These are phyloP conservation scores for Pandion haliaetus DNA, from an alignment of 2,113 vertebrate species.

Conservation along the genomic window DNA sequence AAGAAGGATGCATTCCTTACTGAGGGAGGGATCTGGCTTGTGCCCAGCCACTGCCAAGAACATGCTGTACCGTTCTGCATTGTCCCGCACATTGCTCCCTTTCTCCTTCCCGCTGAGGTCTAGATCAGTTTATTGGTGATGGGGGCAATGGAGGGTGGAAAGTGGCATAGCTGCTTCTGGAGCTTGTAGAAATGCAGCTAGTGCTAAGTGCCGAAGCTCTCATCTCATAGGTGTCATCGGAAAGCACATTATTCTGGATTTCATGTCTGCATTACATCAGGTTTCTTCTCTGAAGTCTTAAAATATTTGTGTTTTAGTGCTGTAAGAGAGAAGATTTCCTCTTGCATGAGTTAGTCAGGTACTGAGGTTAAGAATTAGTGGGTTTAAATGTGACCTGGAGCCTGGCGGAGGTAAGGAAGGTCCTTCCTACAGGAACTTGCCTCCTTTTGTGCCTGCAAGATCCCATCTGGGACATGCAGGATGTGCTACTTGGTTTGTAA, in stretches of 20 bases:
- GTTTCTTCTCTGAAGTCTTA: not conserved
- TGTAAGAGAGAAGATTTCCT: not conserved
- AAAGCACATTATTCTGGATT: not conserved
- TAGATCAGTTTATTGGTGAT: not conserved
- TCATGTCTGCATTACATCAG: rapidly evolving
- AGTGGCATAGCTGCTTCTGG: not conserved
- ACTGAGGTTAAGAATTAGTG: not conserved
- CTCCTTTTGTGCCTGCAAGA: not conserved
- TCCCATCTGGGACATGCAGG: not conserved
- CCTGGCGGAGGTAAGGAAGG: not conserved
- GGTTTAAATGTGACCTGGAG: not conserved
- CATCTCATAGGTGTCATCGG: not conserved
- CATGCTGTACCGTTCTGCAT: not conserved
- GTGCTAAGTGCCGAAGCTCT: not conserved
- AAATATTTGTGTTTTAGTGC: not conserved
- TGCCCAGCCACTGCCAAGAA: not conserved
- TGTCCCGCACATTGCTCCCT: not conserved
- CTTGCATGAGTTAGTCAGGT: not conserved
- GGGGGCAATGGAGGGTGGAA: not conserved
- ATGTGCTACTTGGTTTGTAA: not conserved
- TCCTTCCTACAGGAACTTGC: not conserved
- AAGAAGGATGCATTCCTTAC: not conserved
- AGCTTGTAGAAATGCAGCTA: not conserved
- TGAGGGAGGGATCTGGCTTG: not conserved
- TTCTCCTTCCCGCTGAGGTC: not conserved